These are phyloP conservation scores for Homarus americanus DNA, from an alignment of 1,140 invertebrate species.

Conservation along the genomic window DNA sequence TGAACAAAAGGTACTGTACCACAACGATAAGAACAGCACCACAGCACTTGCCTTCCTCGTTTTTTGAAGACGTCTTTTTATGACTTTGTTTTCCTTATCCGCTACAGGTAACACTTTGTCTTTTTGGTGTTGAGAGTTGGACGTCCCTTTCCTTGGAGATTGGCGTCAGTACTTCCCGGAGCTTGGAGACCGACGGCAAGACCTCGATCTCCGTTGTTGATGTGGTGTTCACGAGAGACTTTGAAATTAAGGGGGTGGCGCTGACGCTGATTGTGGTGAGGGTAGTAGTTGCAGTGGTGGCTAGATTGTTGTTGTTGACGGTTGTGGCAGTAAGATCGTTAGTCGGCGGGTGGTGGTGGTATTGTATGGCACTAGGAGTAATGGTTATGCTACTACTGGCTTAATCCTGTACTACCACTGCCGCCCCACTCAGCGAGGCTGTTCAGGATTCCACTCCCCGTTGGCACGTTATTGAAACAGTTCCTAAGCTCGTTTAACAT, in stretches of 20 bases:
- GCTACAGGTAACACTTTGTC: background rate
- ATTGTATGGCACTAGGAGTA: no score
- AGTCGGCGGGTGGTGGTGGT: no score
- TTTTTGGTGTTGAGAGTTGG: background rate
- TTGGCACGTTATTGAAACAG: background rate
- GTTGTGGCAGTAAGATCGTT: background rate
- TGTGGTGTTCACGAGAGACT: background rate
- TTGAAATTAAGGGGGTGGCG: background rate
- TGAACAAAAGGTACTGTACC: no score
- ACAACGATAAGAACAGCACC: background rate
- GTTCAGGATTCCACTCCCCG: background rate
- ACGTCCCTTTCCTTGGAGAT: background rate
- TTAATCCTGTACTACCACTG: no score
- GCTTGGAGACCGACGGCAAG: background rate
- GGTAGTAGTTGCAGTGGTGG: no score
- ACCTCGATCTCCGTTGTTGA: background rate
- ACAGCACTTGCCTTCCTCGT: background rate
- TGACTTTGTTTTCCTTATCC: slow-evolving; percentile 7
- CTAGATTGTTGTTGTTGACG: background rate
- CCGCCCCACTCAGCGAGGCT: background rate
- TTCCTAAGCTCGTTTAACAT: background rate
- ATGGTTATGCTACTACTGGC: no score
- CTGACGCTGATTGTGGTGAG: no score
- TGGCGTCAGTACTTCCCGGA: background rate
- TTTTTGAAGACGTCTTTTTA: background rate